Evolutionary conservation across 2,113 vertebrate genomes (phyloP).

Genomic region (Mobula hypostoma): DNA sequence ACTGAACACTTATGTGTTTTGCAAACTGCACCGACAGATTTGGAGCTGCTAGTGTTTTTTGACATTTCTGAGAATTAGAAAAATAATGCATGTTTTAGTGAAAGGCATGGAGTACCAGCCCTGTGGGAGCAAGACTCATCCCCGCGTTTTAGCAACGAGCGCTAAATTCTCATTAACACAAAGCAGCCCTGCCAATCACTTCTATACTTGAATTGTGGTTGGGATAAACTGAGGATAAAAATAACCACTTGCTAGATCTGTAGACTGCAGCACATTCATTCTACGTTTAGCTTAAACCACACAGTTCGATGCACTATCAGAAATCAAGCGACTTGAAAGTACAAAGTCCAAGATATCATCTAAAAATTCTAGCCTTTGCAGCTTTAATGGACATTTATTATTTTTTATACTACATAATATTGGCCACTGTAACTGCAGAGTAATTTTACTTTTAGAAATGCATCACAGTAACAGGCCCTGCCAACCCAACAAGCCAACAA

Average conservation of each 20-base stretch:
- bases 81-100: not conserved
- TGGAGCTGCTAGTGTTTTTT: not conserved
- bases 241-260: not conserved
- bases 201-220: not conserved
- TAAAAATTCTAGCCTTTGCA: not conserved
- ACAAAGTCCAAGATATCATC: not conserved
- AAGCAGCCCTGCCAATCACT: not conserved
- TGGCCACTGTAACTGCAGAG: not conserved
- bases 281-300: not conserved
- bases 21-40: not conserved
- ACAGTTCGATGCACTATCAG: not conserved
- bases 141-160: not conserved
- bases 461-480: too few relatives aligned
- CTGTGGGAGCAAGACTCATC: not conserved
- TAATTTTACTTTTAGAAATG: too few relatives aligned
- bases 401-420: not conserved
- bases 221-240: not conserved
- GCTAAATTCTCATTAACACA: not conserved
- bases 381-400: not conserved
- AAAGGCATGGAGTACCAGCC: not conserved
- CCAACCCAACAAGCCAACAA: too few relatives aligned
- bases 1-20: not conserved
- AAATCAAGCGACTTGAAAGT: not conserved
- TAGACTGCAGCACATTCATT: not conserved
- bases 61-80: conserved; percentile 12